These are phyloP conservation scores for Cephus pygmeus DNA, from an alignment of 2,888 invertebrate genomes.

Conservation along the genomic window DNA sequence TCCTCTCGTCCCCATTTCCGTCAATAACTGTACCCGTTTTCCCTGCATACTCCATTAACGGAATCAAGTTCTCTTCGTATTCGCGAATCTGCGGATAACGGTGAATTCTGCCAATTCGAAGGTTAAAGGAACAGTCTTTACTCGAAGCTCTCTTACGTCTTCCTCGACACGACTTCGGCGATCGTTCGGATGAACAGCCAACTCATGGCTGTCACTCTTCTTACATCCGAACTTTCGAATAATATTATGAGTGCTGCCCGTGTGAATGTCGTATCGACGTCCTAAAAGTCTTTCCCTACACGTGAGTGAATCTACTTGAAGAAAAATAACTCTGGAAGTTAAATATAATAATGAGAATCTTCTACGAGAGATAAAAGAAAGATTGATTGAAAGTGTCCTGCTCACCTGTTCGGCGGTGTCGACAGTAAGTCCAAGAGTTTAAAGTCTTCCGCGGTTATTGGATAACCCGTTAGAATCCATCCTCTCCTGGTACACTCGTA, in stretches of 20 bases:
- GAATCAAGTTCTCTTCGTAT: slow-evolving; percentile 39
- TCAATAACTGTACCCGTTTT: slow-evolving; percentile 42
- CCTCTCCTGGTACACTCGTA: slow-evolving; percentile 72
- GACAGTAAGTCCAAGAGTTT: slow-evolving; percentile 70
- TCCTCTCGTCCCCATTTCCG: slow-evolving; percentile 37
- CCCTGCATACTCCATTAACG: slow-evolving; percentile 46
- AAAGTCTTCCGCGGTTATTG: slow-evolving; percentile 70
- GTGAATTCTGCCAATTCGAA: no score
- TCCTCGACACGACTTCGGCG: slow-evolving; percentile 30
- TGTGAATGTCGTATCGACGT: slow-evolving; percentile 66
- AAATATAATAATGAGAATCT: background rate
- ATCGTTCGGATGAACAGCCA: slow-evolving; percentile 38
- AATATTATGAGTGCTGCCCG: slow-evolving; percentile 54
- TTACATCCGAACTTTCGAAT: slow-evolving; percentile 12
- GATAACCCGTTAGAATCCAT: slow-evolving; percentile 75
- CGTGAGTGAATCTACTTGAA: slow-evolving; percentile 62
- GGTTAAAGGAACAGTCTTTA: background rate
- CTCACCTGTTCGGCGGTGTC: slow-evolving; percentile 74
- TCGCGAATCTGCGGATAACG: slow-evolving; percentile 36
- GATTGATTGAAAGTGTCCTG: slow-evolving; percentile 3
- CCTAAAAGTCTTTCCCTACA: slow-evolving; percentile 63
- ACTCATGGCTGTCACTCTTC: slow-evolving; percentile 11
- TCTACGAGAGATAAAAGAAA: background rate
- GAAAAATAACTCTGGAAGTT: slow-evolving; percentile 66
- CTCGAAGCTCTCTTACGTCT: slow-evolving; percentile 35